These are phyloP conservation scores for Xestia sexstrigata DNA, from an alignment of 2,888 invertebrate genomes.

Conservation along the genomic window DNA sequence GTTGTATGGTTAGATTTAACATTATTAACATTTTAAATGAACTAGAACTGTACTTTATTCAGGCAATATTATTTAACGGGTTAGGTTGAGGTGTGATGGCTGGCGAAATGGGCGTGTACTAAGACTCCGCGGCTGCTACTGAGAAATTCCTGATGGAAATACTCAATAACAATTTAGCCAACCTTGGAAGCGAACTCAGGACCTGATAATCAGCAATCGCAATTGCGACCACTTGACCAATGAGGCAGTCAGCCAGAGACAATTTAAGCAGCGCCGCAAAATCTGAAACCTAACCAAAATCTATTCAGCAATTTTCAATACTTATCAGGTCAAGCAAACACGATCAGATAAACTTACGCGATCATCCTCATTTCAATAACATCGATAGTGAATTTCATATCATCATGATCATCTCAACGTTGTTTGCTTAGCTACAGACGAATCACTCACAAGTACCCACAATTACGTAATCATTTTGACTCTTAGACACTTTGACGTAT, in stretches of 20 bases:
- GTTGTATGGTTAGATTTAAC: background rate
- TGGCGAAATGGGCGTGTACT: no score
- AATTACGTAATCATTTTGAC: slow-evolving; percentile 41
- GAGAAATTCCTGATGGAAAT: background rate
- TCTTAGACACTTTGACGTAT: slow-evolving; percentile 37
- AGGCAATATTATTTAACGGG: no score
- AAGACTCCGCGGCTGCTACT: background rate
- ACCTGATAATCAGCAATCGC: background rate
- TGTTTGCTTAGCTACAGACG: slow-evolving; percentile 40
- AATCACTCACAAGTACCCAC: slow-evolving; percentile 36
- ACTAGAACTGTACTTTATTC: no score
- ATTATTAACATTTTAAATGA: no score
- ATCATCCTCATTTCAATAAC: slow-evolving; percentile 17
- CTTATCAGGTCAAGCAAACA: background rate
- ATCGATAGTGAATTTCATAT: slow-evolving; percentile 40
- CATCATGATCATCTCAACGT: slow-evolving; percentile 24
- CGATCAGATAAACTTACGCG: slow-evolving; percentile 1
- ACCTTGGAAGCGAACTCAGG: background rate
- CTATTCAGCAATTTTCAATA: background rate
- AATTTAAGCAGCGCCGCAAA: background rate
- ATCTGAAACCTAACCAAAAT: background rate
- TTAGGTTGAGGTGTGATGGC: no score
- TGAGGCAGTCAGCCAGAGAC: no score
- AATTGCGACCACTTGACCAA: background rate
- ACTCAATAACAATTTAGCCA: background rate